phyloP scores from a whole-genome alignment of 2,113 vertebrate species.

The Cinclus cinclus region DNA sequence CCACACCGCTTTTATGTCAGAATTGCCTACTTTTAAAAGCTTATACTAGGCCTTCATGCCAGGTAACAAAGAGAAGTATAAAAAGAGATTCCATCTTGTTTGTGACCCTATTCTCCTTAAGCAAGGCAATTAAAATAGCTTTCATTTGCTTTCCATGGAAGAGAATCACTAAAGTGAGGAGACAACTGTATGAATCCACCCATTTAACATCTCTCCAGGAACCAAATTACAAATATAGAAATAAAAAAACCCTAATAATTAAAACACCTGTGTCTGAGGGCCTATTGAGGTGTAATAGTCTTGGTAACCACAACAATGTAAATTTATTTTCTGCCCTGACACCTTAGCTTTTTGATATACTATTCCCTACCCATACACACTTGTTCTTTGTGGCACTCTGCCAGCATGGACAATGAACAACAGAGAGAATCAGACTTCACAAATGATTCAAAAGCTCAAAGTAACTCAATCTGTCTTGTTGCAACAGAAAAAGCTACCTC shows the following conservation, averaged over 20 bases:
- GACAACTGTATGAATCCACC: not conserved
- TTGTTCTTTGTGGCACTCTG: not conserved
- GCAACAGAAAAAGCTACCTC: not conserved
- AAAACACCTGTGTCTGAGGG: not conserved
- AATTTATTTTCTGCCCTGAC: not conserved
- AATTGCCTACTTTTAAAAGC: conserved; percentile 30
- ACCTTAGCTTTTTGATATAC: not conserved
- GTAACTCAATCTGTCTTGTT: not conserved
- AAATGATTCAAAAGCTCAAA: not conserved
- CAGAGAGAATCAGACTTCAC: not conserved
- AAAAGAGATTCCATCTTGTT: conserved; percentile 24
- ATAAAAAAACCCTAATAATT: not conserved
- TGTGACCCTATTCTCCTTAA: not conserved
- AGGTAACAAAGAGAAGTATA: conserved; percentile 6
- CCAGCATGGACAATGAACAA: not conserved
- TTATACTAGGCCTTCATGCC: not conserved
- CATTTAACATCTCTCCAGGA: not conserved
- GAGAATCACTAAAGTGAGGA: not conserved
- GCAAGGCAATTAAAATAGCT: conserved; percentile 35
- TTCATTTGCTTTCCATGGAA: not conserved
- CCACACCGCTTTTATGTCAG: not conserved
- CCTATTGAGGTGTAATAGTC: not conserved
- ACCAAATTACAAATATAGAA: not conserved
- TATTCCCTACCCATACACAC: not conserved
- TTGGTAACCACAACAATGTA: not conserved